These are phyloP conservation scores for Tanypteryx hageni DNA, from an alignment of 2,888 invertebrate genomes.

Conservation along the genomic window DNA sequence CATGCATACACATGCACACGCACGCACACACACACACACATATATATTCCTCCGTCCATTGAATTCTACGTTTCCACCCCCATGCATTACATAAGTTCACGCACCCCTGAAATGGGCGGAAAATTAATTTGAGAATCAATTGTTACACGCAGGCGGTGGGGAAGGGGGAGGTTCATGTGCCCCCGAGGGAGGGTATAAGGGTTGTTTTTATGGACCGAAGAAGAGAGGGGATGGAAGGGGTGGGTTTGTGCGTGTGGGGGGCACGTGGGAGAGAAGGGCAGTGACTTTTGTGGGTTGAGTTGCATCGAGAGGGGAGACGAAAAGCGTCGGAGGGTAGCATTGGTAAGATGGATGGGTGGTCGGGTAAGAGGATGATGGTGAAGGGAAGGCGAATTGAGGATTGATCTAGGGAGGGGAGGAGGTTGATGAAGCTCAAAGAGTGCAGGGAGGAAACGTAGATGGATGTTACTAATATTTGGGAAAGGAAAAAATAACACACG, in stretches of 20 bases:
- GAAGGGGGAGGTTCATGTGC: slow-evolving; percentile 49
- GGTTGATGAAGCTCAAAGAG: neutral
- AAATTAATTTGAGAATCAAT: slow-evolving; percentile 35
- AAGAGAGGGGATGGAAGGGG: neutral
- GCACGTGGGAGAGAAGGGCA: slow-evolving; percentile 52
- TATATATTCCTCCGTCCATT: neutral
- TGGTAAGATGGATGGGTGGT: slow-evolving; percentile 58
- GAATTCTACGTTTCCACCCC: slow-evolving; percentile 10
- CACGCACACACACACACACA: too few relatives aligned
- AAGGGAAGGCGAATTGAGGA: slow-evolving; percentile 65
- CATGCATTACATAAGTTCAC: slow-evolving; percentile 16
- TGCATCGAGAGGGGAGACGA: slow-evolving; percentile 65
- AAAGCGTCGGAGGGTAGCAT: slow-evolving; percentile 65
- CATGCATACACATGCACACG: too few relatives aligned
- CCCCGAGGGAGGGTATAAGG: neutral
- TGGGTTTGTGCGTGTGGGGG: neutral
- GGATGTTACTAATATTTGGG: neutral
- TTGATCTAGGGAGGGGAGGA: slow-evolving; percentile 50
- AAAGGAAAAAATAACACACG: neutral
- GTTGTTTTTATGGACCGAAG: neutral
- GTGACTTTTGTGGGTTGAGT: slow-evolving; percentile 66
- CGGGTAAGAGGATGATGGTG: slow-evolving; percentile 1
- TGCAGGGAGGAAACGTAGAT: neutral
- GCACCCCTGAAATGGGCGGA: slow-evolving; percentile 32
- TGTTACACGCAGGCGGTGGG: slow-evolving; percentile 16